Evolutionary conservation across 2,888 invertebrate species (phyloP), one percentile per base, ranked within the genome.

Genomic region (Abscondita cerata): DNA sequence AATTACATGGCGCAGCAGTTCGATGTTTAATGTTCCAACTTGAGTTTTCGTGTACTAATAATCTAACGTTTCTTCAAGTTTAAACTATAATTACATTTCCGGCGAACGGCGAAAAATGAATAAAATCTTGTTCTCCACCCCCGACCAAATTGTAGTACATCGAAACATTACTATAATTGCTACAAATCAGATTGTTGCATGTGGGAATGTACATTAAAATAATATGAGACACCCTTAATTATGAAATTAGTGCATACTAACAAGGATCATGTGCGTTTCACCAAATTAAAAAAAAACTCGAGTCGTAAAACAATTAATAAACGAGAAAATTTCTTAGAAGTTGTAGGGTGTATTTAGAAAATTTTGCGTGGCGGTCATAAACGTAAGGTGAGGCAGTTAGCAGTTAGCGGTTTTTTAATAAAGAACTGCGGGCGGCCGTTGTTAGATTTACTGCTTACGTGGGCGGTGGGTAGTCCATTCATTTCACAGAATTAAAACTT

Each of bases 401-500:
- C 62, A 53, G 62, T 62, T 59, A 63, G 63, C 50, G 63, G 59
- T 55, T 56, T 59, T 62, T 59, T 63, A 63, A 63, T 63, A 63
- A 59, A 63, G 55, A 59, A 59, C 63, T 55, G 59, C 63, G 46
- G 63, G 64, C 64, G 61, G 61, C 64, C 64, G 60, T 52, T 64
- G 64, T 64, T 64, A 65, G 62, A 65, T 65, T 65, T 65, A 62
- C 65, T 55, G 58, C 60, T 61, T 64, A 58, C 50, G 61, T 60
- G 46, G 58, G 58, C 65, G 54, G 58, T 62, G 54, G 59, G 48
- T 55, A 56, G 56, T 62, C 59, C 62, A 59, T 59, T 59, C 62
- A 65, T 62, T 65, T 62, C 59, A 58, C 55, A 60, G 65, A 64
- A 65, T 68, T 68, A 68, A 65, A 68, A 68, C 65, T 68, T 65